Evolutionary conservation across 2,888 invertebrate species (phyloP), one percentile per base, ranked within the genome.

Genomic region (Cepaea hortensis): DNA sequence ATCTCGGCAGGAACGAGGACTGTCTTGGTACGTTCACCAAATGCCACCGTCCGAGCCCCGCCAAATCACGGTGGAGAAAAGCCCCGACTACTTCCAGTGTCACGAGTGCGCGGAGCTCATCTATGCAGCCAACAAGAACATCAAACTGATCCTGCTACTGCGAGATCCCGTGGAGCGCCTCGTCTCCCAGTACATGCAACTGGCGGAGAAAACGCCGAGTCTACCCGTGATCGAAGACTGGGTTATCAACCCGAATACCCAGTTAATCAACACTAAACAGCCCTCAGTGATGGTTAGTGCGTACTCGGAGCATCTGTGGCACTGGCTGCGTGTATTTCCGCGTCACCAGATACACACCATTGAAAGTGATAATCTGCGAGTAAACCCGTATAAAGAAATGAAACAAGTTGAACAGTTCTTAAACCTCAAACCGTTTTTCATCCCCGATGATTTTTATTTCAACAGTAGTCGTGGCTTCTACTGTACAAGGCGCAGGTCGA

Each of bases 101-200:
- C 23, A 18, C 4, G 3, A 70, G 15, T 80, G 87, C 48, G 76
- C 87, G 0, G 48, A 48, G 6, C 76, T 55, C 18, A 81, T 87
- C n/a, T 73, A 72, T 46, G 72, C 62, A 13, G 55, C 46, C 23
- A 84, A 79, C 61, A 83, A 55, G 1, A 65, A 7, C 1, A 87
- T 50, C 23, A 84, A 84, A n/a, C 80, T 87, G 9, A 18, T 87
- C 3, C 65, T 87, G 0, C 48, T 87, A 46, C 80, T 87, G 6
- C 70, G 87, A 5, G 84, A 87, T 48, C 87, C 87, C 3, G 84
- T 87, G 70, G 87, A 87, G 72, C 77, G 87, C n/a, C 84, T 87
- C 15, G 75, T 87, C 18, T 87, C 87, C 3, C 84, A 87, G 73
- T 87, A 87, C 77, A 87, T 87, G 87, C 86, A 86, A 23, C 77